Base-by-base conservation (phyloP, 2,888 invertebrate species). In the Standfussiana lucernea region DNA sequence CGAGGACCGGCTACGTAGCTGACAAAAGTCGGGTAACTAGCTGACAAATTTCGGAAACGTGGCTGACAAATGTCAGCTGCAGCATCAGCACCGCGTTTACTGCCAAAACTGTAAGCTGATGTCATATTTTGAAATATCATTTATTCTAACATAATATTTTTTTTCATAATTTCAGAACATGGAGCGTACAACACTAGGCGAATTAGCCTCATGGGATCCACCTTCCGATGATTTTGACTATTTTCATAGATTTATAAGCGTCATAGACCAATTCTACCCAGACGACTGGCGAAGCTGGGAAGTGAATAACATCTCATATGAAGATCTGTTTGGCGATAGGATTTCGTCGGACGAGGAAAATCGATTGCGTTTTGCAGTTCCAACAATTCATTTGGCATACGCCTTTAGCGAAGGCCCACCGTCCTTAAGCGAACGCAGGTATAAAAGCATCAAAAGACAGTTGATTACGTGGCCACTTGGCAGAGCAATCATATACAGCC, bases 311-410 rank as follows among this genome's bases (percentile, higher is more conserved):
- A 59, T 72, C 24, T 56, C 79, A 2, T 82, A 75, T 42, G 74
- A 82, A 50, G 82, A 84, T 59, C 45, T 84, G 10, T 84, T 84
- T 45, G 83, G 83, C 21, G 76, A 79, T 61, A 72, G 72, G 15
- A 82, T 82, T 35, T 69, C 79, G 1, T 77, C 82, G 10, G 83
- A 84, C 42, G 72, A 74, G 1, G 83, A 84, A 53, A 77, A 73
- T 35, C 75, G 75, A 21, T 72, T 75, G 21, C 72, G 75, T 4
- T 75, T 75, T 6, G 50, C 75, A 2, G 40, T 72, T 42, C 75
- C 72, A 32, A 75, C 75, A 50, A 47, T 75, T 8, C 75, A 72
- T n/a, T 32, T 72, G 15, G 72, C 75, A n/a, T 62, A 75, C 47
- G 50, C 32, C 50, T 75, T 75, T 50, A 72, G 61, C 40, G 75